Evolutionary conservation across 2,797 vertebrate genomes (phyloP).

Genomic region (Chelmon rostratus): DNA sequence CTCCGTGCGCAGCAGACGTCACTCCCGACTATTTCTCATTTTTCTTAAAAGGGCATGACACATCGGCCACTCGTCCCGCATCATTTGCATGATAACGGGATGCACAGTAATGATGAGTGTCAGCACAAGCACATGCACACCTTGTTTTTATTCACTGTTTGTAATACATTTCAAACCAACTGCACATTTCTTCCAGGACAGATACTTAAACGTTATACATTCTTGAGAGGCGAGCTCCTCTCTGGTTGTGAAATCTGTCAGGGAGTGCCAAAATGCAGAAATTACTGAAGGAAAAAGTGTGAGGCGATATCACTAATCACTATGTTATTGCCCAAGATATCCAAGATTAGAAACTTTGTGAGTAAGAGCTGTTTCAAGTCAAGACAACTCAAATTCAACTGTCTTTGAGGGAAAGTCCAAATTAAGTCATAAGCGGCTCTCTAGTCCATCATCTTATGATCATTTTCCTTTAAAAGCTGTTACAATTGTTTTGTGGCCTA

Average conservation of each 20-base stretch:
- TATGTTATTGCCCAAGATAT: background rate
- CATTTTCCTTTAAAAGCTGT: too few species aligned
- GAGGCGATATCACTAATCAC: background rate
- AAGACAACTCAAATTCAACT: background rate
- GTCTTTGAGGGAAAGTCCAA: background rate
- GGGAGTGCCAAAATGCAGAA: background rate
- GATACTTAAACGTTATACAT: background rate
- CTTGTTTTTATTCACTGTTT: background rate
- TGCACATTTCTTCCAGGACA: background rate
- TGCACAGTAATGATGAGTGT: background rate
- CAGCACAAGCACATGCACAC: background rate
- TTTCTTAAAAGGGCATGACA: slow-evolving; percentile 84
- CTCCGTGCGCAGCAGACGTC: slow-evolving; percentile 81
- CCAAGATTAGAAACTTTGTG: background rate
- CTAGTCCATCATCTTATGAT: too few species aligned
- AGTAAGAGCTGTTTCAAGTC: background rate
- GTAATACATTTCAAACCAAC: background rate
- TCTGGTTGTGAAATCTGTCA: background rate
- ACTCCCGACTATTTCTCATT: slow-evolving; percentile 73
- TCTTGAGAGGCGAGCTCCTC: background rate
- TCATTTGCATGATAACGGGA: slow-evolving; percentile 54
- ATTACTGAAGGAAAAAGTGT: too few species aligned
- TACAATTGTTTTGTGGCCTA: too few species aligned
- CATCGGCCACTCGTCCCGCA: slow-evolving; percentile 40
- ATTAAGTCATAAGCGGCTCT: background rate